These are phyloP conservation scores for Pegoplata infirma DNA, from an alignment of 2,888 invertebrate genomes.

Conservation along the genomic window DNA sequence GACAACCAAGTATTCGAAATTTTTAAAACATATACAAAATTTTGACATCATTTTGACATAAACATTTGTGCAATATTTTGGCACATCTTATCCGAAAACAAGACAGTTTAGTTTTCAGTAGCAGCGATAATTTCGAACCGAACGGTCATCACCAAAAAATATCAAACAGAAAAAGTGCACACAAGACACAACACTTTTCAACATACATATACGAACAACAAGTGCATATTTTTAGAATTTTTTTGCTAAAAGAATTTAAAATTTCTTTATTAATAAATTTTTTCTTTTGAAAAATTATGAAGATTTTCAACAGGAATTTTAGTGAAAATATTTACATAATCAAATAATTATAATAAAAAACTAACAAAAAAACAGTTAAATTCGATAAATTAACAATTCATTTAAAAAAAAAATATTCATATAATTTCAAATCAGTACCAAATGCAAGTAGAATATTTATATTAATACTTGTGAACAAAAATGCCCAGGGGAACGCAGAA, in stretches of 20 bases:
- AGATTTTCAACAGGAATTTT: background rate
- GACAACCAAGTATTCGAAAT: constrained; percentile 13
- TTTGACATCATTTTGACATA: constrained; percentile 42
- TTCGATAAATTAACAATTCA: too few relatives aligned
- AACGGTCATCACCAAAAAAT: constrained; percentile 37
- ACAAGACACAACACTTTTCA: constrained; percentile 5
- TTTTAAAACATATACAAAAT: background rate
- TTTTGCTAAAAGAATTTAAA: constrained; percentile 51
- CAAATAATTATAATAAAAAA: background rate
- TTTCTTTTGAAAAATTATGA: constrained; percentile 34
- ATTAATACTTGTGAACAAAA: constrained; percentile 27
- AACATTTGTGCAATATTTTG: constrained; percentile 34
- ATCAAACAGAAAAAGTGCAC: constrained; percentile 18
- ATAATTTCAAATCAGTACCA: background rate
- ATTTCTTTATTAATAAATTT: constrained; percentile 2
- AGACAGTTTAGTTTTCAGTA: constrained; percentile 49
- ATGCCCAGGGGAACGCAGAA: constrained; percentile 54
- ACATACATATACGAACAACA: constrained; percentile 34
- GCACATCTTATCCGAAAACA: constrained; percentile 46
- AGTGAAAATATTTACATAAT: constrained; percentile 30
- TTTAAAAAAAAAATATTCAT: too few relatives aligned
- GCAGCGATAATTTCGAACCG: constrained; percentile 57
- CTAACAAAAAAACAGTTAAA: background rate
- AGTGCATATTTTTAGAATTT: constrained; percentile 60
- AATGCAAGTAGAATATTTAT: constrained; percentile 49